Conservation (phyloP, 2,113 vertebrate species). For the Gallinago jamesoni region DNA sequence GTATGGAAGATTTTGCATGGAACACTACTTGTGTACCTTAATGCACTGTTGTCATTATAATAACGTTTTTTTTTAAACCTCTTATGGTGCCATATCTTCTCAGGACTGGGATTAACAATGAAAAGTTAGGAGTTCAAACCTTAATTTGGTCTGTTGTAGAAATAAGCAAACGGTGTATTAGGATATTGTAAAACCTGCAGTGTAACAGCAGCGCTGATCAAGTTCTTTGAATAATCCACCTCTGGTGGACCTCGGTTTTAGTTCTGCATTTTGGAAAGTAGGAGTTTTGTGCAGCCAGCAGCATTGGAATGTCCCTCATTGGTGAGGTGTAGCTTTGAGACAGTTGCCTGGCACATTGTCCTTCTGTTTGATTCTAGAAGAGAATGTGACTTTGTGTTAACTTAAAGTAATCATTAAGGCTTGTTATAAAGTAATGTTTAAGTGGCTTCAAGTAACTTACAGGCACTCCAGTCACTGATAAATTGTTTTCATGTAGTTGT, state of each 20-base stretch:
- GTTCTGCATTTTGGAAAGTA: not conserved
- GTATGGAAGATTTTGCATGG: not conserved
- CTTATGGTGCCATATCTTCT: accelerated
- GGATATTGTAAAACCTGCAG: not conserved
- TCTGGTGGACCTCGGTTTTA: not conserved
- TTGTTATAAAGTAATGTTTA: too few species aligned
- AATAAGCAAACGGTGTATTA: not conserved
- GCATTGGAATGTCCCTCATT: not conserved
- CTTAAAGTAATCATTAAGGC: too few species aligned
- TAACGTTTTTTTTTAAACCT: not conserved
- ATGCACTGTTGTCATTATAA: not conserved
- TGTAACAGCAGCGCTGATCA: not conserved
- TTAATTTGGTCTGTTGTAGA: not conserved
- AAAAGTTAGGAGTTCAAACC: not conserved
- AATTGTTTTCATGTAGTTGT: not conserved
- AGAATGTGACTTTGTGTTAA: not conserved
- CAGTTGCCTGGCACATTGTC: not conserved
- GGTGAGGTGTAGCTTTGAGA: not conserved
- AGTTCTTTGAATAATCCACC: not conserved
- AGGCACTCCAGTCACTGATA: not conserved
- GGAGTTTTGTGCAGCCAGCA: not conserved
- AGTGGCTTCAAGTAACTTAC: not conserved
- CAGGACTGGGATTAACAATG: not conserved
- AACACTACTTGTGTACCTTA: not conserved
- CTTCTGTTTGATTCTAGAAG: not conserved